A percentile compares a stretch with the other conserved stretches of the same genome.
phyloP scores from a whole-genome alignment of 2,797 vertebrate genomes.

The Bradypodion ventrale region DNA sequence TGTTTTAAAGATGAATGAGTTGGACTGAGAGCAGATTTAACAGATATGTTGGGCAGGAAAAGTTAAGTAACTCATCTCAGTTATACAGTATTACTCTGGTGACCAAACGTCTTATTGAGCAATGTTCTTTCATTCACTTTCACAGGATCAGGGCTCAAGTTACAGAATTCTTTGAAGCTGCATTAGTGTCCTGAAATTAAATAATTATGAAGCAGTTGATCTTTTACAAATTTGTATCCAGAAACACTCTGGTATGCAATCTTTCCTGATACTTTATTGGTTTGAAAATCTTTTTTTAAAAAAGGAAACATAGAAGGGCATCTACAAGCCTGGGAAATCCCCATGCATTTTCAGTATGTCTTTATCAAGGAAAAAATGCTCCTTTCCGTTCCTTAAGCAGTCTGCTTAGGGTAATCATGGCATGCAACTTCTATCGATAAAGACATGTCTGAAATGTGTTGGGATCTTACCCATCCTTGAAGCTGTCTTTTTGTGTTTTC shows the following conservation, averaged over 20 bases:
- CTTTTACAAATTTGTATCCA: background rate
- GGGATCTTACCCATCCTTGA: background rate
- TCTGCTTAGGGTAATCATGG: background rate
- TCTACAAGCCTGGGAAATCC: background rate
- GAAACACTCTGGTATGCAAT: background rate
- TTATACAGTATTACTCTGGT: slow-evolving; percentile 12
- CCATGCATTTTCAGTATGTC: slow-evolving; percentile 7
- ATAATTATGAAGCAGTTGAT: background rate
- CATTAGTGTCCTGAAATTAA: slow-evolving; percentile 1
- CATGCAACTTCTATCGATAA: background rate
- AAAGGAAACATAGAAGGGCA: slow-evolving; percentile 13
- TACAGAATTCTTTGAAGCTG: background rate
- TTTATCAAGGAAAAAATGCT: slow-evolving; percentile 6
- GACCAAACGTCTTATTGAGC: background rate
- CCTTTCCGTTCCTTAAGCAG: background rate
- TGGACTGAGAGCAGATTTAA: background rate
- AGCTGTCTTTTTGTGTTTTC: background rate
- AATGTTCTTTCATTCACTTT: background rate
- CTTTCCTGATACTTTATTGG: background rate
- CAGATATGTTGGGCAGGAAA: slow-evolving; percentile 23
- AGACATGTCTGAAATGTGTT: background rate
- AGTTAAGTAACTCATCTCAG: slow-evolving; percentile 27
- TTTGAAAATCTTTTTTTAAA: background rate
- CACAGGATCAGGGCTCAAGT: background rate
- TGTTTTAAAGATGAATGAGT: slow-evolving; percentile 20